Conservation (phyloP, 2,113 vertebrate genomes). For the Strix uralensis region DNA sequence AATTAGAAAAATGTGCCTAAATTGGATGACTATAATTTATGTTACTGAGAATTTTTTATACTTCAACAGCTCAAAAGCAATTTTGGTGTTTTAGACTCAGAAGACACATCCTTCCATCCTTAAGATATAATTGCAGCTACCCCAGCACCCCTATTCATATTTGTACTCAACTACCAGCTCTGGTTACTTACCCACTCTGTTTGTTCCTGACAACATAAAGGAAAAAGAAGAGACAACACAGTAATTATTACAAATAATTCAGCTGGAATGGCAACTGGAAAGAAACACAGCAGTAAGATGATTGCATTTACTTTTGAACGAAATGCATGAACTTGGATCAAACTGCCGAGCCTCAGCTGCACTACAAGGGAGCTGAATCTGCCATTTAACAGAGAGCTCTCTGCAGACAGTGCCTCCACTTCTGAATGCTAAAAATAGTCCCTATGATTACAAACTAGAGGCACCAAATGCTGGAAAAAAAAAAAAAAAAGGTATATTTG, state of each 20-base stretch:
- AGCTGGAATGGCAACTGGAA: slow-evolving; percentile 11
- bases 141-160: neutral
- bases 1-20: neutral
- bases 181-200: slow-evolving; percentile 84
- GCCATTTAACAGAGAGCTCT: neutral
- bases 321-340: slow-evolving; percentile 9
- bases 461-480: neutral
- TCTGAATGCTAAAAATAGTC: neutral
- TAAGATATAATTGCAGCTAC: neutral
- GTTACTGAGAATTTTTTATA: neutral
- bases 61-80: neutral
- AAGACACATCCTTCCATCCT: slow-evolving; percentile 1
- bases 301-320: slow-evolving; percentile 6
- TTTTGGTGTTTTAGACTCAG: neutral
- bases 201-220: slow-evolving; percentile 79
- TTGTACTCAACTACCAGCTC: neutral
- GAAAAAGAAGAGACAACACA: slow-evolving; percentile 64
- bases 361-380: neutral
- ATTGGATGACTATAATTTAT: slow-evolving; percentile 4
- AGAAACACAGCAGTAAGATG: slow-evolving; percentile 1
- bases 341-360: slow-evolving; percentile 14
- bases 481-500: neutral
- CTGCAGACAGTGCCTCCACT: neutral
- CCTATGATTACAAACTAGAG: neutral
- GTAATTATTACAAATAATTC: slow-evolving; percentile 52